Evolutionary conservation across 2,797 vertebrate genomes (phyloP), one percentile per base, ranked within the genome.

Genomic region (Poecile montanus): DNA sequence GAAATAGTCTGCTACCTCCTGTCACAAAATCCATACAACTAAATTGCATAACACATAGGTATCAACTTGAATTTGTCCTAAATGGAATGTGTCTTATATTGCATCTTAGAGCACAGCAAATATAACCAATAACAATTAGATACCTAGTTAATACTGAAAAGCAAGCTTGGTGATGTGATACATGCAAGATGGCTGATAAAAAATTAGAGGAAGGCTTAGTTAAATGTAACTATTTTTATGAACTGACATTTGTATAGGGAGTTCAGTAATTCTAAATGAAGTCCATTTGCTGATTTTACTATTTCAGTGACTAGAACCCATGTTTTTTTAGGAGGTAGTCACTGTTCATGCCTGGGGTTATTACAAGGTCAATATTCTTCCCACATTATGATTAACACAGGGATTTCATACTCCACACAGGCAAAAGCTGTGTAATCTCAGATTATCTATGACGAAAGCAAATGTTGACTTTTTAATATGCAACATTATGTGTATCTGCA

Each of bases 381-480:
- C 88, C 83, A 94, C 53, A 2, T 81, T 93, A 66, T 87, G 80
- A 93, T 95, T 94, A 94, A 90, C 34, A 67, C 63, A 54, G n/a
- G 79, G 74, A 95, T 94, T 96, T 95, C 85, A 90, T 71, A 71
- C 83, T 91, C 89, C 74, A 84, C 60, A 57, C 18, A 88, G 60
- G 76, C 63, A 62, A 82, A 92, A 80, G 77, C 91, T 85, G 85
- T 81, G 88, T 79, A 93, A 94, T 94, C 88, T 93, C 80, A 88
- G 79, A 88, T 93, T 93, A 93, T 79, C 77, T 82, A 32, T 87
- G 91, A 95, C 7, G 11, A 88, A 94, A 76, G 66, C 78, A 94
- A 91, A 85, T 85, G 91, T 47, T 96, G 94, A 89, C 63, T 86
- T 94, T 84, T 84, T 73, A 92, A 84, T 91, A 63, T 66, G 70